These are phyloP conservation scores for Dolichallabes microphthalmus DNA, from an alignment of 2,113 vertebrate genomes.

Conservation along the genomic window DNA sequence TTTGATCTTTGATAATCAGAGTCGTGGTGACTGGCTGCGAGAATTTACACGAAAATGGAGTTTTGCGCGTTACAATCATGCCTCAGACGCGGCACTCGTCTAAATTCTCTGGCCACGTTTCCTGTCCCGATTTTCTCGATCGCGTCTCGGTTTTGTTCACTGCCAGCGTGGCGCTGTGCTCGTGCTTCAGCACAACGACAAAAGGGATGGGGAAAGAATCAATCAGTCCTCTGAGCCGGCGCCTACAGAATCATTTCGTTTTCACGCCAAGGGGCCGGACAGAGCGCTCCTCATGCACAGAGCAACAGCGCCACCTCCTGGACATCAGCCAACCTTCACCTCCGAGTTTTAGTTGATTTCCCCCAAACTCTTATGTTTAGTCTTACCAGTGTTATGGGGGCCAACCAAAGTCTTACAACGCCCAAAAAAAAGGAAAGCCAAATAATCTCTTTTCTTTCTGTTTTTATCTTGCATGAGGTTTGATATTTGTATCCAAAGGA, in stretches of 20 bases:
- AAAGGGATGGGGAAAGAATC: conserved; percentile 56
- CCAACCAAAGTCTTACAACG: conserved; percentile 36
- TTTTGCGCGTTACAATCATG: conserved; percentile 44
- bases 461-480: conserved; percentile 21
- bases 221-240: conserved; percentile 50
- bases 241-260: conserved; percentile 50
- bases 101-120: conserved; percentile 42
- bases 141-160: conserved; percentile 45
- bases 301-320: conserved; percentile 54
- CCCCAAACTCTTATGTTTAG: neutral
- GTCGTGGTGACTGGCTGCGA: conserved; percentile 34
- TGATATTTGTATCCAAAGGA: conserved; percentile 40
- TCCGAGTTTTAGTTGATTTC: neutral
- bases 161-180: conserved; percentile 54
- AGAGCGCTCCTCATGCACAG: conserved; percentile 43
- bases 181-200: conserved; percentile 56
- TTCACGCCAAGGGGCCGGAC: conserved; percentile 32
- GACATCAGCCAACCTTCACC: conserved; percentile 20
- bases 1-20: conserved; percentile 31
- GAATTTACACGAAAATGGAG: conserved; percentile 39
- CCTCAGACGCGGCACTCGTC: conserved; percentile 38
- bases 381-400: conserved; percentile 27
- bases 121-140: conserved; percentile 36
- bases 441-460: conserved; percentile 4
- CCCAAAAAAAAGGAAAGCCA: conserved; percentile 19